These are phyloP conservation scores for Baronia brevicornis DNA, from an alignment of 2,888 invertebrate genomes.

Conservation along the genomic window DNA sequence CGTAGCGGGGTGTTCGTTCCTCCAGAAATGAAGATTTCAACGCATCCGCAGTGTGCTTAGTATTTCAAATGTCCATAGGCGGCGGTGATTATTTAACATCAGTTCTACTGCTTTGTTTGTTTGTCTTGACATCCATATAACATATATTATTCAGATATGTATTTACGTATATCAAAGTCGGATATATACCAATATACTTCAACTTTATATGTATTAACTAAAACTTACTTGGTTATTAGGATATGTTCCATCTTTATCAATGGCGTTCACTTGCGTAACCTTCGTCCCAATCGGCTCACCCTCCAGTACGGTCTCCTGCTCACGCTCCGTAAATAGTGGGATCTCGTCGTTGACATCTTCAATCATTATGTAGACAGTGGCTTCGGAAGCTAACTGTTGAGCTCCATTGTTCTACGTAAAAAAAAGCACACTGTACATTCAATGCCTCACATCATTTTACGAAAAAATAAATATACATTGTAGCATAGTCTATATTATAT, in stretches of 20 bases:
- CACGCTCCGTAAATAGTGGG: slow-evolving; percentile 95
- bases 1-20: too few relatives aligned
- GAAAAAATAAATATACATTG: neutral
- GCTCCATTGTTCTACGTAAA: slow-evolving; percentile 90
- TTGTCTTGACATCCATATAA: too few relatives aligned
- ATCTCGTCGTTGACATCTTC: slow-evolving; percentile 98
- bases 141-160: too few relatives aligned
- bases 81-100: too few relatives aligned
- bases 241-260: slow-evolving; percentile 96
- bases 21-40: too few relatives aligned
- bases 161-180: too few relatives aligned
- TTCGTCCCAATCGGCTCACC: slow-evolving; percentile 96
- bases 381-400: slow-evolving; percentile 95
- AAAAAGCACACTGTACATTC: neutral
- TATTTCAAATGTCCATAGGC: too few relatives aligned
- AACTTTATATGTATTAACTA: too few relatives aligned
- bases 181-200: too few relatives aligned
- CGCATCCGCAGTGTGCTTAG: too few relatives aligned
- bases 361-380: slow-evolving; percentile 93
- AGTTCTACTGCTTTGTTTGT: too few relatives aligned
- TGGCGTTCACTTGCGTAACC: slow-evolving; percentile 96
- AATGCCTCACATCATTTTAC: neutral
- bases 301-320: slow-evolving; percentile 95
- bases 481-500: too few relatives aligned
- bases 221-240: slow-evolving; percentile 91